Evolutionary conservation across 2,888 invertebrate species (phyloP).

Genomic region (Trilocha varians): DNA sequence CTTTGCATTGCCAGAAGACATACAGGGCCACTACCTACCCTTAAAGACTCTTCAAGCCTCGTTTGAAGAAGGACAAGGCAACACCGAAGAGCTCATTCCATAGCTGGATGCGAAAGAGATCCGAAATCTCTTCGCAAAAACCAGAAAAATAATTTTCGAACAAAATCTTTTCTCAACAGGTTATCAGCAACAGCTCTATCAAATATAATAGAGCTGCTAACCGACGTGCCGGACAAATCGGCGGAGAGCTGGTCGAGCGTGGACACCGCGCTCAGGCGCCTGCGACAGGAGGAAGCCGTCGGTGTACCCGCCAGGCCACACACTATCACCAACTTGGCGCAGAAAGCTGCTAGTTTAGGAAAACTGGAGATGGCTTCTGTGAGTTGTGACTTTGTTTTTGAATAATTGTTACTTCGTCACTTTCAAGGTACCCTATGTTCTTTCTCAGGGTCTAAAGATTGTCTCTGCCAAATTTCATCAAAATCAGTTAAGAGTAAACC

Average conservation of each 20-base stretch:
- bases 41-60: no score
- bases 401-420: neutral
- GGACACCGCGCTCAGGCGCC: slow-evolving; percentile 27
- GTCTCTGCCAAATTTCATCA: no score
- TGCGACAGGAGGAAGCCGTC: slow-evolving; percentile 32
- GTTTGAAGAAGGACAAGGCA: no score
- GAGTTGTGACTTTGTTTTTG: slow-evolving; percentile 13
- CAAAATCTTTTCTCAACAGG: slow-evolving; percentile 19
- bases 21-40: no score
- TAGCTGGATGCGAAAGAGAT: no score
- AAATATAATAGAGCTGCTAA: slow-evolving; percentile 48
- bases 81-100: no score
- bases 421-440: no score
- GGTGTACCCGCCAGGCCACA: slow-evolving; percentile 41
- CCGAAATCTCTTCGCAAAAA: no score
- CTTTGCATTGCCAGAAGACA: no score
- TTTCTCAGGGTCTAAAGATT: no score
- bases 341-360: slow-evolving; percentile 35
- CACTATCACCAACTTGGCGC: slow-evolving; percentile 32
- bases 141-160: no score
- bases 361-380: slow-evolving; percentile 50
- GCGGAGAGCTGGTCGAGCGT: slow-evolving; percentile 41
- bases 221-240: slow-evolving; percentile 30
- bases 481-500: no score
- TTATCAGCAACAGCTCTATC: slow-evolving; percentile 49